phyloP scores from a whole-genome alignment of 2,888 invertebrate species.

The Phengaris arion region DNA sequence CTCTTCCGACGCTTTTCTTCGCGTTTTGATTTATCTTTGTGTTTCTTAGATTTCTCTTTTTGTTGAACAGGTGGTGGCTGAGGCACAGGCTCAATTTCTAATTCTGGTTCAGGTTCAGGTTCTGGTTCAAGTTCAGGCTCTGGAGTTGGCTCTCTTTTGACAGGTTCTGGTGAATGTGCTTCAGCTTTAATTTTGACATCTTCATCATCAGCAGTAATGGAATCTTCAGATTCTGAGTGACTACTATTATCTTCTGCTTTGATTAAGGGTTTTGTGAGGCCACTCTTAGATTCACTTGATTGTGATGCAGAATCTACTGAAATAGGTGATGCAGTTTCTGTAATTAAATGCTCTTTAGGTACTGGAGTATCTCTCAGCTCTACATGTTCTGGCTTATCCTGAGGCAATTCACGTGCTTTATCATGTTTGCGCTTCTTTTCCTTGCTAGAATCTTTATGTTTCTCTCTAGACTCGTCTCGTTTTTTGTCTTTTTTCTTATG shows the following conservation, averaged over 20 bases:
- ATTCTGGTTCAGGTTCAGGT: slow-evolving; percentile 57
- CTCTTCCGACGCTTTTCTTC: slow-evolving; percentile 83
- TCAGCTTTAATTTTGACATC: slow-evolving; percentile 63
- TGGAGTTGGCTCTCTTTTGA: slow-evolving; percentile 51
- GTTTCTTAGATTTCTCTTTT: slow-evolving; percentile 73
- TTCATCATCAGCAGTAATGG: slow-evolving; percentile 67
- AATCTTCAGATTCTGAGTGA: slow-evolving; percentile 72
- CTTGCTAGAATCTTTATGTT: slow-evolving; percentile 78
- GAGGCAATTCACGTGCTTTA: slow-evolving; percentile 67
- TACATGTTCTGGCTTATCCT: slow-evolving; percentile 73
- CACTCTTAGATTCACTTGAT: slow-evolving; percentile 70
- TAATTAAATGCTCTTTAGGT: slow-evolving; percentile 60
- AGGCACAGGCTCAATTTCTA: slow-evolving; percentile 53
- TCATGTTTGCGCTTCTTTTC: slow-evolving; percentile 79
- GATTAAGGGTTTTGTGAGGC: slow-evolving; percentile 45
- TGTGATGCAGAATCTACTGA: slow-evolving; percentile 75
- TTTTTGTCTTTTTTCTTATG: slow-evolving; percentile 84
- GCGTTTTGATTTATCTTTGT: slow-evolving; percentile 77
- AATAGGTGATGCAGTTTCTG: slow-evolving; percentile 70
- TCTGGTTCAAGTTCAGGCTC: slow-evolving; percentile 51
- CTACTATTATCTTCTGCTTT: slow-evolving; percentile 60
- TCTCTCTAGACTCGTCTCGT: slow-evolving; percentile 81
- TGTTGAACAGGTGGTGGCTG: slow-evolving; percentile 57
- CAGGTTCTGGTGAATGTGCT: slow-evolving; percentile 59
- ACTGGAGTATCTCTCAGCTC: slow-evolving; percentile 67